Base-by-base conservation (phyloP, 2,888 invertebrate genomes). In the Esperia sulphurella region DNA sequence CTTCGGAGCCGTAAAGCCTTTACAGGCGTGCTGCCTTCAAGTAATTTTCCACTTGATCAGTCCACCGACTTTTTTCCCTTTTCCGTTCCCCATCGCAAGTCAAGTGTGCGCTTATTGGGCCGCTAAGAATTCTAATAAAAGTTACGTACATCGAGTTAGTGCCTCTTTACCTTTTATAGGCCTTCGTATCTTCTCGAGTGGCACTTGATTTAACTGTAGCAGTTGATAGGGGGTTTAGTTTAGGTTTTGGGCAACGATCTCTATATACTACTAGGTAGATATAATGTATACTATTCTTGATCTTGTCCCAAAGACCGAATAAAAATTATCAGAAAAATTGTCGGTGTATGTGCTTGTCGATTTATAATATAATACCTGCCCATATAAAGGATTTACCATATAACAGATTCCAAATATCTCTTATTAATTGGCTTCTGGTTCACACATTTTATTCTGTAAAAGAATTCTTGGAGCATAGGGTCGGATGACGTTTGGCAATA, bases 1-100 rank as follows among this genome's bases (percentile, higher is more conserved):
- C 56, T 50, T 14, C 4, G 4, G 7, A 33, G 14, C 71, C 46
- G 54, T 70, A 51, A 63, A 62, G 67, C 53, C 55, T 38, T 59
- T 58, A 54, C 6, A 61, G 65, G 65, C 68, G 64, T 58, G 67
- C 65, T 71, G 69, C 69, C 63, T 78, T 77, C 68, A 68, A 77
- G 79, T 79, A 83, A 84, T 83, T 83, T 83, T 83, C 82, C 80
- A 78, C 75, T 72, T 79, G 80, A 83, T 82, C 79, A 75, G 71
- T 63, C 68, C 55, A 54, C 63, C 58, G 68, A 71, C 67, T 78
- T 79, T 77, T 75, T 78, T 60, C 59, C 60, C 56, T 58, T 63
- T 56, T 59, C 55, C 48, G 50, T 54, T 67, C 68, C 66, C 59
- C 63, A 61, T 70, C 65, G 66, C 75, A 74, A 79, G 68, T 81